Conservation (phyloP, 2,797 vertebrate genomes). For the Cryptoprocta ferox region DNA sequence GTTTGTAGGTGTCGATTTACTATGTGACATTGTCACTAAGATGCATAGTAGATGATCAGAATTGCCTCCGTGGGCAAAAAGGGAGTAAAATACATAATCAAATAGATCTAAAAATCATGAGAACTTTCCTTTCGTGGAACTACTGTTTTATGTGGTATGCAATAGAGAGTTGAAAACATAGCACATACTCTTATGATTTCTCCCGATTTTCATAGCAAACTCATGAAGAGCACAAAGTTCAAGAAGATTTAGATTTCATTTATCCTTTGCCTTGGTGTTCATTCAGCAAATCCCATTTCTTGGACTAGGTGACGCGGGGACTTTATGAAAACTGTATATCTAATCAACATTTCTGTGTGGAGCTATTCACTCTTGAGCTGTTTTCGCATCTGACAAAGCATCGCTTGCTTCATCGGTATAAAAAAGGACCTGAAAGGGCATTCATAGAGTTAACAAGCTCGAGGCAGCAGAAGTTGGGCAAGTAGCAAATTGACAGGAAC, state of each 20-base stretch:
- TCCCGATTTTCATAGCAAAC: background rate
- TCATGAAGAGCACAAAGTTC: background rate
- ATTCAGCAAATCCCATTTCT: background rate
- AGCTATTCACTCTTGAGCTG: background rate
- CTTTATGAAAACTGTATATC: background rate
- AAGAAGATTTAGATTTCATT: background rate
- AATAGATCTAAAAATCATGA: background rate
- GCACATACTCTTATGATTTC: background rate
- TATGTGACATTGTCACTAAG: background rate
- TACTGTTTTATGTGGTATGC: background rate
- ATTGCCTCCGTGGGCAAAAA: background rate
- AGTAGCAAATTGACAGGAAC: background rate
- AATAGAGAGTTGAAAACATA: background rate
- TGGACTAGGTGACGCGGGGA: background rate
- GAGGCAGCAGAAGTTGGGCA: background rate
- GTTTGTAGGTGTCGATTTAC: background rate
- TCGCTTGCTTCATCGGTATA: background rate
- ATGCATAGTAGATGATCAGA: background rate
- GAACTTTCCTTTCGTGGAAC: background rate
- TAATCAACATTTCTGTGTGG: slow-evolving; percentile 9
- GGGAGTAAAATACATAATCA: background rate
- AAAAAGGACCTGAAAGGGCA: background rate
- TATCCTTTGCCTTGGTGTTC: background rate
- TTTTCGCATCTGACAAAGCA: background rate
- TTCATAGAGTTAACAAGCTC: background rate